Evolutionary conservation across 2,113 vertebrate species (phyloP).

Genomic region (Vanacampus margaritifer): DNA sequence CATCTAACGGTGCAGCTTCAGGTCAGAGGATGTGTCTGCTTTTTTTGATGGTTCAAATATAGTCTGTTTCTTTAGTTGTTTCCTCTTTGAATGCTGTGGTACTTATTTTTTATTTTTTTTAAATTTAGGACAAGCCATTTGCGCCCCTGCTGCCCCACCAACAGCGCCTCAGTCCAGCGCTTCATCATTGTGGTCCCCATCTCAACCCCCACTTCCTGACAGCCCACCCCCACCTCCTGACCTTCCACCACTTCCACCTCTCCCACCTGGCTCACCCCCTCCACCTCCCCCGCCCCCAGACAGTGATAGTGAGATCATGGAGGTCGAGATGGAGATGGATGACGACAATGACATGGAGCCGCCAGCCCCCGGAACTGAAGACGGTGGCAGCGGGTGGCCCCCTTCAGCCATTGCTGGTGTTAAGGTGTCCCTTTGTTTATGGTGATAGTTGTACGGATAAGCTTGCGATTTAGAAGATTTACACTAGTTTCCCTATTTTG

Average conservation of each 20-base stretch:
- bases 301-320: constrained; percentile 87
- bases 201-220: constrained; percentile 75
- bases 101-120: neutral
- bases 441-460: neutral
- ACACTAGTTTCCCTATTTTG: neutral
- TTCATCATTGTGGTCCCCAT: constrained; percentile 78
- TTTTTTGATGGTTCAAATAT: neutral
- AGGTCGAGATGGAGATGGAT: constrained; percentile 99
- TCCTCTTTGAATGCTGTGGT: neutral
- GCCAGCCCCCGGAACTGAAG: constrained; percentile 92
- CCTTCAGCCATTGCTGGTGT: constrained; percentile 30
- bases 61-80: neutral
- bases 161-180: constrained; percentile 51
- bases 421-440: constrained; percentile 35
- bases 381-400: constrained; percentile 77
- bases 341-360: constrained; percentile 88
- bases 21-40: constrained; percentile 27
- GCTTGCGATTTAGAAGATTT: neutral
- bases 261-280: constrained; percentile 75
- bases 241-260: constrained; percentile 76
- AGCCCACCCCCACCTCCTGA: constrained; percentile 86
- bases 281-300: constrained; percentile 80
- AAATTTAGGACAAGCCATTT: constrained; percentile 24
- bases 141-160: constrained; percentile 47
- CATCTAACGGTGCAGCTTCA: constrained; percentile 19